These are phyloP conservation scores for Cyclophora punctaria DNA, from an alignment of 2,888 invertebrate genomes.

Conservation along the genomic window DNA sequence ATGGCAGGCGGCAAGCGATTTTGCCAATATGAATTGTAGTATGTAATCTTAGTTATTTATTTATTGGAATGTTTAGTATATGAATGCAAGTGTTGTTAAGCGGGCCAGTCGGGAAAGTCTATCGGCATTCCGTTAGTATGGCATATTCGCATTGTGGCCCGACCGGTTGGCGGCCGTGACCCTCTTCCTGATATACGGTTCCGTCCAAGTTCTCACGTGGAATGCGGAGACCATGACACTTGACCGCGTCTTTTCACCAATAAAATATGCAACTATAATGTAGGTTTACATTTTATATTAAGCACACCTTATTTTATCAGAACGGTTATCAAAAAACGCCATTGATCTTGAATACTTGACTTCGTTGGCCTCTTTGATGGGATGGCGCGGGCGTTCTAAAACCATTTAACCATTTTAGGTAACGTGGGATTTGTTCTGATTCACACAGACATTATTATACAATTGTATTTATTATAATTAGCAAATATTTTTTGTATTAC, in stretches of 20 bases:
- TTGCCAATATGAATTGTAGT: slow-evolving; percentile 74
- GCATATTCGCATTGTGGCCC: slow-evolving; percentile 45
- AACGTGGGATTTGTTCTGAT: slow-evolving; percentile 26
- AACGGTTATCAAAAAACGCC: not conserved
- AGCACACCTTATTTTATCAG: not conserved
- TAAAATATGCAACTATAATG: too few species aligned
- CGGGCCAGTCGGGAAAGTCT: slow-evolving; percentile 24
- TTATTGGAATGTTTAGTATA: not conserved
- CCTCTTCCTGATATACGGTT: slow-evolving; percentile 58
- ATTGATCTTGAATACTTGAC: slow-evolving; percentile 8
- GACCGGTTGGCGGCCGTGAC: slow-evolving; percentile 66
- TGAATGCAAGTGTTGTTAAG: slow-evolving; percentile 12
- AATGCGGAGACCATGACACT: slow-evolving; percentile 56
- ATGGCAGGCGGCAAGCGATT: slow-evolving; percentile 59
- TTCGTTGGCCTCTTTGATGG: slow-evolving; percentile 14
- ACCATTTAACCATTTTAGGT: slow-evolving; percentile 25
- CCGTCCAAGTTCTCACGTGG: slow-evolving; percentile 45
- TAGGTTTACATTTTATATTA: too few species aligned
- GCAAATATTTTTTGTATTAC: too few species aligned
- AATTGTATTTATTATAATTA: too few species aligned
- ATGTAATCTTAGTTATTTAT: slow-evolving; percentile 42
- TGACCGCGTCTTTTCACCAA: slow-evolving; percentile 14
- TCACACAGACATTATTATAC: slow-evolving; percentile 12
- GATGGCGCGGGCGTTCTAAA: slow-evolving; percentile 18
- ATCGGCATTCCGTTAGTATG: slow-evolving; percentile 40